Base-by-base conservation (phyloP, 2,888 invertebrate species). In the Sarcophaga carnaria region DNA sequence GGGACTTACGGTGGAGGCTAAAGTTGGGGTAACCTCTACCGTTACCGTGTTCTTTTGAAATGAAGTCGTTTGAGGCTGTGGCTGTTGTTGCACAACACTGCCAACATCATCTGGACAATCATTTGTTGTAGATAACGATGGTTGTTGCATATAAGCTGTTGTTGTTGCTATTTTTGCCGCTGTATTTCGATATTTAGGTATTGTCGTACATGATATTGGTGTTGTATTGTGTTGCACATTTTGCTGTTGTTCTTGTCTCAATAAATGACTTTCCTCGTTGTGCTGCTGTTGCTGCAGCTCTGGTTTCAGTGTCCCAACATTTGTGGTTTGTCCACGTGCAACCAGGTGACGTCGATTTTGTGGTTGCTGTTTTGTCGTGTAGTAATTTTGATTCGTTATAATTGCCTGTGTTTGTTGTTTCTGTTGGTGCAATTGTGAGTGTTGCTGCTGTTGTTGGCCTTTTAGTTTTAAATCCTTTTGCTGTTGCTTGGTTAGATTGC, bases 141-240 rank as follows among this genome's bases (percentile, higher is more conserved):
- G 8, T 37, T 74, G 78, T 69, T 60, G 83, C 79, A 79, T 79
- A 4, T 69, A 80, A 63, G 88, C 80, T 69, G 88, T 37, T 37
- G 37, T 72, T 86, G 86, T 75, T 27, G 88, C 64, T n/a, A 90
- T n/a, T n/a, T n/a, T 88, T 59, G 91, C 89, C 45, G 90, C 90
- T 60, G 95, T 96, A 92, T 96, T 96, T 86, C 83, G 88, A 37
- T 88, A 89, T 88, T 91, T 91, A 90, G 88, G 89, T 88, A 86
- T 88, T 88, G 89, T 86, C 86, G 87, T 59, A 77, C 88, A 88
- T 83, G 79, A 64, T 80, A 76, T 14, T 76, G 88, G 14, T 62
- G 62, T 62, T 62, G 62, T 6, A 87, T 80, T 85, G 64, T 74
- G 79, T 4, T 12, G 20, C 69, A 75, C 78, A 86, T 86, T 88